Evolutionary conservation across 2,888 invertebrate species (phyloP).

Genomic region (Drosophila phalerata): DNA sequence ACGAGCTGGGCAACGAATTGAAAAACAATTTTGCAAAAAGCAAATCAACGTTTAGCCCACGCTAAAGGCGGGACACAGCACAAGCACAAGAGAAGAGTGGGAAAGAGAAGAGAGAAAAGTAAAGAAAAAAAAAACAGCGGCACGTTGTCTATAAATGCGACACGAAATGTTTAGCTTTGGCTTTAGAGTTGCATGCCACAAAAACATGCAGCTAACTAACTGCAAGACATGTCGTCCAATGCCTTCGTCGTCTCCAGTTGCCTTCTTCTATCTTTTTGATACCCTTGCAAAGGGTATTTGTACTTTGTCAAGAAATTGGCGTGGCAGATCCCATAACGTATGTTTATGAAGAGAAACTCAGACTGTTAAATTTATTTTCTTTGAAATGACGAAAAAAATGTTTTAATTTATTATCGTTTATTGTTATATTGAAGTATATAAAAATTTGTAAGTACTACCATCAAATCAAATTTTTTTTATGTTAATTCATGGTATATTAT

Average conservation of each 20-base stretch:
- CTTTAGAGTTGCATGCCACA: constrained; percentile 58
- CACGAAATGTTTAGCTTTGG: constrained; percentile 77
- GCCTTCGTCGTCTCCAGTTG: constrained; percentile 9
- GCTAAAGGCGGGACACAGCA: constrained; percentile 9
- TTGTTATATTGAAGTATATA: no score
- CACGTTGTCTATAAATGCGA: constrained; percentile 80
- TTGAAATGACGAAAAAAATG: no score
- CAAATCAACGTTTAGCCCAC: constrained; percentile 74
- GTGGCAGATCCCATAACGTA: no score
- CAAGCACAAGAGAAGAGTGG: constrained; percentile 8
- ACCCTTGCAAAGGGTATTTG: neutral
- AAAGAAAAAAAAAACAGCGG: constrained; percentile 36
- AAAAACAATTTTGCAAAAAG: constrained; percentile 73
- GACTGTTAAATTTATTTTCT: no score
- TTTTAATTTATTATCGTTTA: no score
- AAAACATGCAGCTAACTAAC: constrained; percentile 74
- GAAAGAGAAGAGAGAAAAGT: constrained; percentile 5
- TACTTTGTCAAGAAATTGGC: neutral
- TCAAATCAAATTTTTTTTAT: no score
- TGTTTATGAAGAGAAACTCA: no score
- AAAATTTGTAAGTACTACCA: no score
- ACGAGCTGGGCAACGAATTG: constrained; percentile 66
- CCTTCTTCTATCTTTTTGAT: neutral
- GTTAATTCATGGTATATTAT: no score
- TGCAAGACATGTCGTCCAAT: constrained; percentile 65